Conservation (phyloP, 2,888 invertebrate species). For the Agriopis marginaria region DNA sequence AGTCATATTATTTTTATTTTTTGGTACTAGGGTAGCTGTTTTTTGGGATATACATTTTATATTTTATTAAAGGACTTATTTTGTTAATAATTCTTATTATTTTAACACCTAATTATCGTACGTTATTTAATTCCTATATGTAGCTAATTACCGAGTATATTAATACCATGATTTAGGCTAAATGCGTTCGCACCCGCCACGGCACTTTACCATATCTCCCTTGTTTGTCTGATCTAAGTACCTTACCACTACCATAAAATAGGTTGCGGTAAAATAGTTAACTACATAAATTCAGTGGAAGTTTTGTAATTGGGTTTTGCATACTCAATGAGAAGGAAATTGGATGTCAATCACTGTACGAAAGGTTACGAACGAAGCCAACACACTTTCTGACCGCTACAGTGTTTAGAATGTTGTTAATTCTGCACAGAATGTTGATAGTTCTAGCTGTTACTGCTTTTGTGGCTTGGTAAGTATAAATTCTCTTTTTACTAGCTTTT, state of each 20-base stretch:
- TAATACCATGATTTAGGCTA: too few species aligned
- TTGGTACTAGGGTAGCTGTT: slow-evolving; percentile 13
- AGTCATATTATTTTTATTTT: not conserved
- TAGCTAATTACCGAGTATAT: too few species aligned
- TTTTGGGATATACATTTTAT: slow-evolving; percentile 4
- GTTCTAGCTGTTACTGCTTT: not conserved
- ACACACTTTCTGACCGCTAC: not conserved
- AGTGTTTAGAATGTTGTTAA: not conserved
- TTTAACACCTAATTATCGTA: not conserved
- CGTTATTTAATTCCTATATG: too few species aligned
- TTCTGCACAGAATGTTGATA: not conserved
- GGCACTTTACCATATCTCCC: too few species aligned
- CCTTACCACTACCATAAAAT: too few species aligned
- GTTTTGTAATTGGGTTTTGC: slow-evolving; percentile 53
- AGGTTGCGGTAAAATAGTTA: not conserved
- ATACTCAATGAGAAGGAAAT: slow-evolving; percentile 56
- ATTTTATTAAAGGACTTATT: slow-evolving; percentile 10
- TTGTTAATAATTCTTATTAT: slow-evolving; percentile 1
- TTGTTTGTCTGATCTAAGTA: too few species aligned
- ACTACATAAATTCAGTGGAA: not conserved
- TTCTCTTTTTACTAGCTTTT: not conserved
- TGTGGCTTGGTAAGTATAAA: not conserved
- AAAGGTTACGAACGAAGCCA: slow-evolving; percentile 17
- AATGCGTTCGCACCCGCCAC: too few species aligned
- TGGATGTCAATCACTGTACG: slow-evolving; percentile 46